Conservation (phyloP, 2,888 invertebrate species). For the Pteria penguin region DNA sequence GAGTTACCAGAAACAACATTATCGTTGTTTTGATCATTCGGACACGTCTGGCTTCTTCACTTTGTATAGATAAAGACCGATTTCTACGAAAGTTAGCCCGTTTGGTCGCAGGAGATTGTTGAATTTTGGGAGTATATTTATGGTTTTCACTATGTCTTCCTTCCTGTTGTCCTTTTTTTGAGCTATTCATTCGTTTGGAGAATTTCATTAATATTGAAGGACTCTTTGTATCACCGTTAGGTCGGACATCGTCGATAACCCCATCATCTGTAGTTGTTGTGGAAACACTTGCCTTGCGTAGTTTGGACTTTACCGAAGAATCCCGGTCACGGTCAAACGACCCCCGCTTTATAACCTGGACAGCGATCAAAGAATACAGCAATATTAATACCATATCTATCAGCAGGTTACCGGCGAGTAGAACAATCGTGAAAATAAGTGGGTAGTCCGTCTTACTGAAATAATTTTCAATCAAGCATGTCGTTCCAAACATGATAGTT, state of each 20-base stretch:
- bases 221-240: background rate
- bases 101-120: background rate
- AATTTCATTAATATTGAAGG: slow-evolving; percentile 15
- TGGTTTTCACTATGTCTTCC: background rate
- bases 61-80: slow-evolving; percentile 28
- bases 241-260: background rate
- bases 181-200: background rate
- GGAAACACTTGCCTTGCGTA: slow-evolving; percentile 21
- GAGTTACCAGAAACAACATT: slow-evolving; percentile 64
- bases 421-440: slow-evolving; percentile 23
- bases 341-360: slow-evolving; percentile 26
- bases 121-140: background rate
- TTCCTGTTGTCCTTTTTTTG: background rate
- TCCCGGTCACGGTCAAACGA: slow-evolving; percentile 8
- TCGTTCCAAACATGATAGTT: background rate
- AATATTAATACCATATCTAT: slow-evolving; percentile 21
- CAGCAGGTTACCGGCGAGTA: slow-evolving; percentile 20
- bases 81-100: slow-evolving; percentile 10
- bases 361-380: slow-evolving; percentile 14
- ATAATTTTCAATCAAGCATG: slow-evolving; percentile 23
- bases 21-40: slow-evolving; percentile 45
- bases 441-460: slow-evolving; percentile 20
- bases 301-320: background rate
- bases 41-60: slow-evolving; percentile 19
- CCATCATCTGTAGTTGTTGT: slow-evolving; percentile 25